These are phyloP conservation scores for Phortica variegata DNA, from an alignment of 1,140 invertebrate genomes.

Conservation along the genomic window DNA sequence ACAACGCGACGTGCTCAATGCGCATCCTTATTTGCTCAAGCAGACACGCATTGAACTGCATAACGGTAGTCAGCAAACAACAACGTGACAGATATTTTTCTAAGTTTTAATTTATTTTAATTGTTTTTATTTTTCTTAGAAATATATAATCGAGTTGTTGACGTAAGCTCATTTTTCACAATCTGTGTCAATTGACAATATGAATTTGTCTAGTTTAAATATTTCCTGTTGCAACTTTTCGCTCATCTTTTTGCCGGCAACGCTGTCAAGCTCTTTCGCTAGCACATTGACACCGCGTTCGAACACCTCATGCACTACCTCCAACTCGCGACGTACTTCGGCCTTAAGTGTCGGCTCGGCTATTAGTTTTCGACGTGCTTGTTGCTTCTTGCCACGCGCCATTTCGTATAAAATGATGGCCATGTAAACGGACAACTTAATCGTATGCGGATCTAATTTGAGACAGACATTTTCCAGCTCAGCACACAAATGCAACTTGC, in stretches of 20 bases:
- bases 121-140: not conserved
- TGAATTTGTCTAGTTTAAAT: constrained; percentile 31
- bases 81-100: not conserved
- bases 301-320: not conserved
- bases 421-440: constrained; percentile 69
- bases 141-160: constrained; percentile 5
- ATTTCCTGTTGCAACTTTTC: constrained; percentile 33
- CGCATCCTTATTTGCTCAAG: constrained; percentile 60
- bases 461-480: constrained; percentile 66
- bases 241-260: constrained; percentile 42
- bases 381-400: constrained; percentile 61
- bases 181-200: too few species aligned
- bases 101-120: not conserved
- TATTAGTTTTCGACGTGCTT: constrained; percentile 59
- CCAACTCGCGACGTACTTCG: constrained; percentile 18
- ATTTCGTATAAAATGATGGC: constrained; percentile 73
- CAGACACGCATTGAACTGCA: constrained; percentile 39
- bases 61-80: constrained; percentile 2
- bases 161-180: too few species aligned
- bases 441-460: constrained; percentile 69
- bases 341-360: constrained; percentile 43
- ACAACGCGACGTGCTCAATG: constrained; percentile 60
- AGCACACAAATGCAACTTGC: constrained; percentile 68
- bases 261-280: constrained; percentile 40
- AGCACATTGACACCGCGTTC: constrained; percentile 17